A percentile compares a stretch with the other conserved stretches of the same genome.
These are phyloP conservation scores for Oxyura jamaicensis DNA, from an alignment of 2,113 vertebrate genomes.

Conservation along the genomic window DNA sequence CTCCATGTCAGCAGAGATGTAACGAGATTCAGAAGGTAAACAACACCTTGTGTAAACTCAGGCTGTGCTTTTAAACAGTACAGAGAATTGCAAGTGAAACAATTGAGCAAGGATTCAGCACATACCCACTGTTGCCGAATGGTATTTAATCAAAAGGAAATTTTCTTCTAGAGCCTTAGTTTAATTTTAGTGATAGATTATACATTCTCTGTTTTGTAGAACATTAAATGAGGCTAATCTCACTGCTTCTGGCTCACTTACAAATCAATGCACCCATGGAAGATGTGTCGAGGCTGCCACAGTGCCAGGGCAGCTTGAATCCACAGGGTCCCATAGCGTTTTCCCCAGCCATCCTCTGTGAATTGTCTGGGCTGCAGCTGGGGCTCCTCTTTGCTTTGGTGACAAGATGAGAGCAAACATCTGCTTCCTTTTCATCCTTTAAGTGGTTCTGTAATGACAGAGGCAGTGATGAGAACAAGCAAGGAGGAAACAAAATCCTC, in stretches of 20 bases:
- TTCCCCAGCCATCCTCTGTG: not conserved
- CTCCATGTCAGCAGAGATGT: not conserved
- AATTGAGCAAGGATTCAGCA: not conserved
- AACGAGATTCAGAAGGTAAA: not conserved
- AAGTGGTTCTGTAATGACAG: not conserved
- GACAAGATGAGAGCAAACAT: not conserved
- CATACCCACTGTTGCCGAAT: not conserved
- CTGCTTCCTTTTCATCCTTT: not conserved
- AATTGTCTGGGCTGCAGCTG: not conserved
- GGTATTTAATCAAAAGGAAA: not conserved
- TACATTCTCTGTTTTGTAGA: not conserved
- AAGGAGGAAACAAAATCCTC: not conserved
- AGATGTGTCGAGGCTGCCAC: not conserved
- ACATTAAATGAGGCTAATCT: accelerated
- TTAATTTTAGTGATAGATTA: not conserved
- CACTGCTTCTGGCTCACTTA: accelerated
- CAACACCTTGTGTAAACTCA: not conserved
- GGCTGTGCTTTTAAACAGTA: not conserved
- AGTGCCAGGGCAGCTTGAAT: not conserved
- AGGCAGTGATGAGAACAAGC: not conserved
- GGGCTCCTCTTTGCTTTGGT: not conserved
- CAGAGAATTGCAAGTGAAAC: not conserved
- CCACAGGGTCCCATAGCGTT: accelerated
- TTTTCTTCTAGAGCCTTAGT: not conserved
- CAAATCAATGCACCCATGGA: not conserved